phyloP scores from a whole-genome alignment of 2,113 vertebrate species.

The Marcusenius ussheri region DNA sequence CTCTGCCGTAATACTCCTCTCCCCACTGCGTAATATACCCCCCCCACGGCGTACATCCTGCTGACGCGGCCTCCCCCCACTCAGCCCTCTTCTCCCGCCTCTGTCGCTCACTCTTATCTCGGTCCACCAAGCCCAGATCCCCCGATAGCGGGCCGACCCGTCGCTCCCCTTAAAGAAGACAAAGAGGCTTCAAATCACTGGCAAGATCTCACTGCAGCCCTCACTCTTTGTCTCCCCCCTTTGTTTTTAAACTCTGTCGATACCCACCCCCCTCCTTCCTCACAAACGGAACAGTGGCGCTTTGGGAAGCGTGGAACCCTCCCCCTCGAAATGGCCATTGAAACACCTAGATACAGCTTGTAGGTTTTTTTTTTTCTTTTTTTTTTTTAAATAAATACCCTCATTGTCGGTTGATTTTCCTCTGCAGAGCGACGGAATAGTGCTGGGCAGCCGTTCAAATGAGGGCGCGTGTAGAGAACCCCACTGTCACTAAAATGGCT shows the following conservation, averaged over 20 bases:
- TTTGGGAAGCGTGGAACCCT: neutral
- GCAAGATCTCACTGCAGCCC: slow-evolving; percentile 12
- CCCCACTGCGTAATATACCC: neutral
- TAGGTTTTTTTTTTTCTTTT: neutral
- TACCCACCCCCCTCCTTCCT: slow-evolving; percentile 2
- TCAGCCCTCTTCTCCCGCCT: slow-evolving; percentile 6
- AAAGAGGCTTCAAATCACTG: slow-evolving; percentile 40
- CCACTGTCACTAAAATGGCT: neutral
- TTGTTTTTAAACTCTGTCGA: slow-evolving; percentile 34
- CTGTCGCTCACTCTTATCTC: slow-evolving; percentile 49
- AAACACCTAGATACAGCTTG: neutral
- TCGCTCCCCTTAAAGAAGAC: slow-evolving; percentile 42
- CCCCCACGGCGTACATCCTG: neutral
- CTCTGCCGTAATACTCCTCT: neutral
- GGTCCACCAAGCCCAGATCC: slow-evolving; percentile 45
- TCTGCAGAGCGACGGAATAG: neutral
- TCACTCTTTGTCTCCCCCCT: slow-evolving; percentile 20
- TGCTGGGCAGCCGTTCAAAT: slow-evolving; percentile 22
- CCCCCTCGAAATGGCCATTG: neutral
- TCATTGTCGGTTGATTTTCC: neutral
- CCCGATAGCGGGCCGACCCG: slow-evolving; percentile 21
- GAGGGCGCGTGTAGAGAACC: slow-evolving; percentile 28
- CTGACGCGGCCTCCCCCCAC: neutral
- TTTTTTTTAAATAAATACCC: neutral
- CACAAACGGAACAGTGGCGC: neutral